Conservation (phyloP, 2,888 invertebrate genomes). For the Aphodius sticticus region DNA sequence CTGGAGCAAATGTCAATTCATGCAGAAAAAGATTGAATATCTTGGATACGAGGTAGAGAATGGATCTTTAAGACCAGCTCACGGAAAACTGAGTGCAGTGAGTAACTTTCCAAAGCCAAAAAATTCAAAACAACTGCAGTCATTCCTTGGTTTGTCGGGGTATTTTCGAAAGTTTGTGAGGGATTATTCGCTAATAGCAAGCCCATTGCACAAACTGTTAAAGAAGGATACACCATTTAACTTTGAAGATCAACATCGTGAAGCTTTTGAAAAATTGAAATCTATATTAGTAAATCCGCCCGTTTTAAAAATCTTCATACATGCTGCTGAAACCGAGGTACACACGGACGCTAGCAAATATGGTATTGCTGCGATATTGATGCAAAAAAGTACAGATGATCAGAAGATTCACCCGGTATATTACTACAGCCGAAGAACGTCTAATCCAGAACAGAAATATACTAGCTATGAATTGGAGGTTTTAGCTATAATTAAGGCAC, state of each 20-base stretch:
- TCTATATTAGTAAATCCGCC: conserved; percentile 29
- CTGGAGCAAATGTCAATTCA: no score
- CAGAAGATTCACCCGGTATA: conserved; percentile 47
- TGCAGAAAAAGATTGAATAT: no score
- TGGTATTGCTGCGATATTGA: conserved; percentile 46
- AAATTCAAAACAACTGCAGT: no score
- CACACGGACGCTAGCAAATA: conserved; percentile 38
- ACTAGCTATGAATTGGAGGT: conserved; percentile 53
- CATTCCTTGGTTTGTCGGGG: conserved; percentile 9
- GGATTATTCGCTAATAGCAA: conserved; percentile 23
- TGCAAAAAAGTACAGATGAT: conserved; percentile 44
- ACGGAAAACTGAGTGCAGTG: no score
- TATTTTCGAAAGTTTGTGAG: conserved; percentile 27
- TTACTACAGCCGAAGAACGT: conserved; percentile 49
- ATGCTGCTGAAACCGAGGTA: conserved; percentile 37
- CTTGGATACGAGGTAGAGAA: no score
- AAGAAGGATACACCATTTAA: conserved; percentile 36
- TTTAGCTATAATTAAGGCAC: conserved; percentile 48
- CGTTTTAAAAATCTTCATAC: conserved; percentile 40
- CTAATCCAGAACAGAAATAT: conserved; percentile 47
- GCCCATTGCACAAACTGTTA: conserved; percentile 46
- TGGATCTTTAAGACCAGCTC: no score
- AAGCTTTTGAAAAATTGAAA: conserved; percentile 5
- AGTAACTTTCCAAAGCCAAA: no score
- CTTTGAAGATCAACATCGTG: conserved; percentile 21